Base-by-base conservation (phyloP, 2,888 invertebrate genomes). In the Spilosoma lubricipeda region DNA sequence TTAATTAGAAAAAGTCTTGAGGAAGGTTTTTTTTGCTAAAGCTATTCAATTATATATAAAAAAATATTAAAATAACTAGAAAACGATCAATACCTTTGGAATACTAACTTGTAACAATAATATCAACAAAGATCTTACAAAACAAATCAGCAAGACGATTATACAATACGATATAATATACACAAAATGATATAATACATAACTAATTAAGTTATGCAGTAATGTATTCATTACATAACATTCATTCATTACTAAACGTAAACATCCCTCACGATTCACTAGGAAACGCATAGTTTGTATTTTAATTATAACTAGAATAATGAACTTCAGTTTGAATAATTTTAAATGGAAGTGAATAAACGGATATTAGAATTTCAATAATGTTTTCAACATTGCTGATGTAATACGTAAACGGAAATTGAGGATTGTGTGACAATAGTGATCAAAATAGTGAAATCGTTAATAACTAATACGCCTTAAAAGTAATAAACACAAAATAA, bases 161-260 rank as follows among this genome's bases (percentile, higher is more conserved):
- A 45, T 67, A 67, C 30, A 18, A 67, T 45, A 56, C 42, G 42
- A 67, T 48, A 42, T 42, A 20, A 23, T 27, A 45, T 42, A 18
- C 42, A 36, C 36, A 52, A 30, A 15, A 36, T 69, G 52, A 56
- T 69, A 69, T 69, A 69, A 69, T 20, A 52, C n/a, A 52, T n/a
- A 56, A 56, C 15, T 33, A 30, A 33, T 33, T 52, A 33, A 4
- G 9, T 33, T 36, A n/a, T 56, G n/a, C 52, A 33, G 68, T 69
- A 56, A 69, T 36, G n/a, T 36, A 52, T 56, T n/a, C 23, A 56
- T 69, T 69, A 56, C 36, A 8, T 69, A 33, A 69, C 56, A 48
- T 72, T 72, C 67, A 72, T 72, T 72, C 71, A 72, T 39, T 39
- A 45, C 45, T 45, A 56, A 42, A 33, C 48, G 66, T 66, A 65